These are phyloP conservation scores for Cuculus canorus DNA, from an alignment of 2,797 vertebrate genomes.

Conservation along the genomic window DNA sequence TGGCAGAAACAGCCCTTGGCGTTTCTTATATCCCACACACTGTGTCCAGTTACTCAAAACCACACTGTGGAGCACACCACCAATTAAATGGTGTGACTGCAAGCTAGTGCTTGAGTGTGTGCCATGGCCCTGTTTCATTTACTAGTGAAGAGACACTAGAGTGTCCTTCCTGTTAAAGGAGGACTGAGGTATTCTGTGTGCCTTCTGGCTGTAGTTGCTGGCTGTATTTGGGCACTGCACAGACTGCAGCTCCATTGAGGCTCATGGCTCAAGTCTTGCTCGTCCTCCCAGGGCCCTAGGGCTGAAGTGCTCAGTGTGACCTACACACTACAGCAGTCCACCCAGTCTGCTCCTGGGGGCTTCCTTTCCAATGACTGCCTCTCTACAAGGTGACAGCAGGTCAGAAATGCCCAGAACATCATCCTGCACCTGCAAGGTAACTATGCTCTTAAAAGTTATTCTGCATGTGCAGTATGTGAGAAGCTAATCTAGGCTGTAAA, in stretches of 20 bases:
- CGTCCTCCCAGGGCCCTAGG: background rate
- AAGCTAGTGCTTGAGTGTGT: background rate
- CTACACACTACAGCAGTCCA: background rate
- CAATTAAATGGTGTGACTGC: background rate
- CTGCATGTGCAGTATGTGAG: accelerated
- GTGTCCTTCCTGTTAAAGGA: background rate
- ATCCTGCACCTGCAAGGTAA: background rate
- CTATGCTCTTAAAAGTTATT: background rate
- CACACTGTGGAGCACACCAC: accelerated
- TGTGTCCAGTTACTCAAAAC: background rate
- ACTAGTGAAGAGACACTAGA: background rate
- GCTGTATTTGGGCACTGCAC: background rate
- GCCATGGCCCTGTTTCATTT: background rate
- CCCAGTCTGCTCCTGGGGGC: background rate
- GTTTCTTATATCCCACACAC: background rate
- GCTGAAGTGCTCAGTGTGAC: background rate
- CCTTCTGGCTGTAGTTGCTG: background rate
- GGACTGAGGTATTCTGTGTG: background rate
- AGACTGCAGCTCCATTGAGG: background rate
- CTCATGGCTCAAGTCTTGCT: accelerated
- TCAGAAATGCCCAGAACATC: background rate
- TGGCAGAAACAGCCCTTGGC: accelerated
- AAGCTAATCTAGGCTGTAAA: background rate
- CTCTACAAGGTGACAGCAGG: background rate
- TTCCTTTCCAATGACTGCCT: background rate